Evolutionary conservation across 1,140 invertebrate species (phyloP).

Genomic region (Drosophila sechellia): DNA sequence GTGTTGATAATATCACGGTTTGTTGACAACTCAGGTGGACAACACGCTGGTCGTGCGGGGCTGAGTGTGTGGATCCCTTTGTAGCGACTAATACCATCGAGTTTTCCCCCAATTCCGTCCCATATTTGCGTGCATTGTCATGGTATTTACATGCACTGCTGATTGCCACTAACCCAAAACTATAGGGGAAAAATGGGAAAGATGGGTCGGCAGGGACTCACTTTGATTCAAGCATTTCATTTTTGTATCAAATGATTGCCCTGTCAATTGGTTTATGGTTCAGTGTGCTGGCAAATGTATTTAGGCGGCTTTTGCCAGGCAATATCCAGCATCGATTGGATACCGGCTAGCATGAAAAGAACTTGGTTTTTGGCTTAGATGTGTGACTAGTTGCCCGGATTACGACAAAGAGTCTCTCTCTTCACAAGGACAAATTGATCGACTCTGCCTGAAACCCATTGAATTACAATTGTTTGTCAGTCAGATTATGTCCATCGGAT

Average conservation of each 20-base stretch:
- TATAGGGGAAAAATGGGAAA: constrained; percentile 33
- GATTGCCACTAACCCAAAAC: constrained; percentile 69
- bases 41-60: constrained; percentile 30
- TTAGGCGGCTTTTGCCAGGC: constrained; percentile 47
- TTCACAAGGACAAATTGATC: background rate
- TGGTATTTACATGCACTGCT: constrained; percentile 80
- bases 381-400: constrained; percentile 6
- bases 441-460: background rate
- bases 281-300: constrained; percentile 72
- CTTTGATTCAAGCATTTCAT: constrained; percentile 69
- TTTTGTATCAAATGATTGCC: constrained; percentile 74
- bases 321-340: constrained; percentile 34
- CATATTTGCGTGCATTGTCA: constrained; percentile 61
- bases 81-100: constrained; percentile 64
- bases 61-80: constrained; percentile 32
- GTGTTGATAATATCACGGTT: constrained; percentile 84
- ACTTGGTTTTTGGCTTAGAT: constrained; percentile 11
- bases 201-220: constrained; percentile 20
- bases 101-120: constrained; percentile 13
- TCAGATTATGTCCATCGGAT: constrained; percentile 39
- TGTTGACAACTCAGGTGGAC: constrained; percentile 83
- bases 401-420: constrained; percentile 1
- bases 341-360: constrained; percentile 16
- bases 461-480: constrained; percentile 17
- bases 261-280: constrained; percentile 79